phyloP scores from a whole-genome alignment of 2,113 vertebrate genomes.

The Misgurnus mizolepis region DNA sequence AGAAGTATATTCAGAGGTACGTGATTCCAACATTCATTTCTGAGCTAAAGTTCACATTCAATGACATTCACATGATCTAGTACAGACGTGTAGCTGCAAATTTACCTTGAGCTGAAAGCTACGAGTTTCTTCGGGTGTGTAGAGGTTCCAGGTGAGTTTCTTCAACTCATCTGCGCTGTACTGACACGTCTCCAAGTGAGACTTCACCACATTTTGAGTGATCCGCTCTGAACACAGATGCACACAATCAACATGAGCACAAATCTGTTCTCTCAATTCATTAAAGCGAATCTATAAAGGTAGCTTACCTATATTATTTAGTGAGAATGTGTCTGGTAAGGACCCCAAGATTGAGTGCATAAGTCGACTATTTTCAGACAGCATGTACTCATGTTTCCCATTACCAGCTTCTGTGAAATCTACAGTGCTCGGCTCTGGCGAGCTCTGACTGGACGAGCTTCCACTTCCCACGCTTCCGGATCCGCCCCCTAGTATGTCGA shows the following conservation, averaged over 20 bases:
- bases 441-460: slow-evolving; percentile 81
- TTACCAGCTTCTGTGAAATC: slow-evolving; percentile 73
- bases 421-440: slow-evolving; percentile 81
- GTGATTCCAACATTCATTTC: too few relatives aligned
- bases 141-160: slow-evolving; percentile 80
- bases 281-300: neutral
- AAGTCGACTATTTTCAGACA: slow-evolving; percentile 80
- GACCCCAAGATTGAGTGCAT: slow-evolving; percentile 69
- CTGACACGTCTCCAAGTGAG: slow-evolving; percentile 87
- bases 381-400: slow-evolving; percentile 84
- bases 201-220: slow-evolving; percentile 86
- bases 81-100: neutral
- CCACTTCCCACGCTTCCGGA: slow-evolving; percentile 69
- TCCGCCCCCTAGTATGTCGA: slow-evolving; percentile 75
- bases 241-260: neutral
- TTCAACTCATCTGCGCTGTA: slow-evolving; percentile 86
- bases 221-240: slow-evolving; percentile 73
- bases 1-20: too few relatives aligned
- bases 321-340: slow-evolving; percentile 71
- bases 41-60: too few relatives aligned
- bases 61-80: neutral
- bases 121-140: slow-evolving; percentile 82
- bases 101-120: slow-evolving; percentile 82
- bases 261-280: too few relatives aligned
- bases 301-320: slow-evolving; percentile 81